Percentiles rank a stretch among this genome's conserved stretches.
These are phyloP conservation scores for Halictus quadricinctus DNA, from an alignment of 2,888 invertebrate genomes.

Conservation along the genomic window DNA sequence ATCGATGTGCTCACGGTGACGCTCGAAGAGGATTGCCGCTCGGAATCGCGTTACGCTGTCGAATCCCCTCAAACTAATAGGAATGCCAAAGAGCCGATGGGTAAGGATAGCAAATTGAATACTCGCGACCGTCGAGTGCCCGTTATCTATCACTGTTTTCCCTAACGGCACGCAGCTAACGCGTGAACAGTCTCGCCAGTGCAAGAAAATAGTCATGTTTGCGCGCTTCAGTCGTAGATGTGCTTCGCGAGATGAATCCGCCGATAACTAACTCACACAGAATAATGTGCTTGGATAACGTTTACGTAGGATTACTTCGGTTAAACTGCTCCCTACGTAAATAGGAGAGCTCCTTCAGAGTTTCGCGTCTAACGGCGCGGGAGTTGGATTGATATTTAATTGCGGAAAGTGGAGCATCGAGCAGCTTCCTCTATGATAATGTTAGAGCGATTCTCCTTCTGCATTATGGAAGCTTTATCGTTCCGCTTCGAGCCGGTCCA, in stretches of 20 bases:
- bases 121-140: not conserved
- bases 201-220: not conserved
- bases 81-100: not conserved
- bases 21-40: not conserved
- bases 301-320: slow-evolving; percentile 12
- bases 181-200: not conserved
- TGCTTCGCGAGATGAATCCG: not conserved
- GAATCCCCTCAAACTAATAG: not conserved
- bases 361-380: not conserved
- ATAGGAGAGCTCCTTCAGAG: not conserved
- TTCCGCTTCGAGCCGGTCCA: not conserved
- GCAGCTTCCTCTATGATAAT: not conserved
- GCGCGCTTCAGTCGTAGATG: not conserved
- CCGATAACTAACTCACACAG: not conserved
- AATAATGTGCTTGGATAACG: not conserved
- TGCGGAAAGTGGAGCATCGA: not conserved
- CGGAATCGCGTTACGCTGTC: not conserved
- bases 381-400: slow-evolving; percentile 2
- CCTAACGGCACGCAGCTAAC: not conserved
- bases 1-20: not conserved
- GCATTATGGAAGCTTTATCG: not conserved
- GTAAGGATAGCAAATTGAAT: not conserved
- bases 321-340: not conserved
- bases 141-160: not conserved
- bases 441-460: not conserved